phyloP scores from a whole-genome alignment of 2,113 vertebrate genomes.

The Phaethon lepturus region DNA sequence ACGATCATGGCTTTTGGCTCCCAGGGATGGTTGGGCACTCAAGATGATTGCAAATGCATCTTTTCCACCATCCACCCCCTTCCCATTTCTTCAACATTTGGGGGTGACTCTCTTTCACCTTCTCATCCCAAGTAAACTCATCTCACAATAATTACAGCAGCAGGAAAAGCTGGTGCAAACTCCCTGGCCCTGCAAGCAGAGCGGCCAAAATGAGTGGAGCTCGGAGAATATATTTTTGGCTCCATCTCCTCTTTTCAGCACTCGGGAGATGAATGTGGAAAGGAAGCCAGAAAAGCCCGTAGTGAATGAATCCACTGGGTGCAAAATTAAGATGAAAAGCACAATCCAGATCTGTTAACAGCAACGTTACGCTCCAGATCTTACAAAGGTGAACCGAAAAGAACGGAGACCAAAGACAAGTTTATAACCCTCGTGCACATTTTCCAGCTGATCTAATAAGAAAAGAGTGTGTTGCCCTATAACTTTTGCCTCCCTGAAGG shows the following conservation, averaged over 20 bases:
- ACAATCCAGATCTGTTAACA: neutral
- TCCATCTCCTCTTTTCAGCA: neutral
- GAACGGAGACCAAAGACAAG: neutral
- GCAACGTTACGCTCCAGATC: accelerated
- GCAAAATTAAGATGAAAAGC: neutral
- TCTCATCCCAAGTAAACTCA: neutral
- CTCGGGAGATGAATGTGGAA: neutral
- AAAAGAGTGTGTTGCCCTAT: accelerated
- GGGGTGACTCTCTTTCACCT: neutral
- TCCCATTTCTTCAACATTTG: neutral
- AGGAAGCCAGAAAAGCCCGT: neutral
- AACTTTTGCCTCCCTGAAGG: neutral
- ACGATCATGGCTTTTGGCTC: accelerated
- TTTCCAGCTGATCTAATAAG: neutral
- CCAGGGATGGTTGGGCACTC: neutral
- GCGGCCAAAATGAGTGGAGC: neutral
- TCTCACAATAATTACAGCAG: neutral
- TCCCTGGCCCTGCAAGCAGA: neutral
- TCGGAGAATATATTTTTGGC: neutral
- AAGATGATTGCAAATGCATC: neutral
- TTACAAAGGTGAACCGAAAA: neutral
- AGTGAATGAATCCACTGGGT: neutral
- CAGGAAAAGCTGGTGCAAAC: neutral
- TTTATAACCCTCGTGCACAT: accelerated
- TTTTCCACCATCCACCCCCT: neutral